These are phyloP conservation scores for Phytoseiulus persimilis DNA, from an alignment of 2,888 invertebrate genomes.

Conservation along the genomic window DNA sequence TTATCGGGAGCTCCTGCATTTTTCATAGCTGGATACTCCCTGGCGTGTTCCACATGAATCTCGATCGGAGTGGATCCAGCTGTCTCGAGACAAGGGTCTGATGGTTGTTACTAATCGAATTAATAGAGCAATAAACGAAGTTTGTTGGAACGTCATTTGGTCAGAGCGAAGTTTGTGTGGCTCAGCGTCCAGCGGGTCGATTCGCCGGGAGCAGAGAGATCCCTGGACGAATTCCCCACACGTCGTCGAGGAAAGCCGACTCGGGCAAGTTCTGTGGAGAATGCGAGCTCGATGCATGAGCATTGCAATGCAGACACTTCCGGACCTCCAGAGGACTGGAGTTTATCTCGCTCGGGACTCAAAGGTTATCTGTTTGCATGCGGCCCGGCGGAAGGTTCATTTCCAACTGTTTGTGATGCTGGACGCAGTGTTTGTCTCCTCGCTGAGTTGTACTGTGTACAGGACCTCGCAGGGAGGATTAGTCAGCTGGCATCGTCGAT, in stretches of 20 bases:
- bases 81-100: background rate
- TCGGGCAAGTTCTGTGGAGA: background rate
- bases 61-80: background rate
- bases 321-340: background rate
- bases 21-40: background rate
- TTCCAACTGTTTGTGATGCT: no score
- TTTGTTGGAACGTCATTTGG: background rate
- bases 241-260: background rate
- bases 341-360: no score
- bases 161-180: background rate
- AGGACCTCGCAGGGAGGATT: background rate
- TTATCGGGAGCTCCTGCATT: background rate
- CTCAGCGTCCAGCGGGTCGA: no score
- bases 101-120: background rate
- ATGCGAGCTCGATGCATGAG: background rate
- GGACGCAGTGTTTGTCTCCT: no score
- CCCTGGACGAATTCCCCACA: background rate
- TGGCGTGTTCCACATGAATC: no score
- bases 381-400: no score
- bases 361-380: no score
- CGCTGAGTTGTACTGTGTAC: no score
- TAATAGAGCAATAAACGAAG: slow-evolving; percentile 5
- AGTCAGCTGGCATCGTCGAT: background rate
- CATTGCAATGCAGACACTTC: no score
- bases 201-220: background rate